These are phyloP conservation scores for Lanistes nyassanus DNA, from an alignment of 1,140 invertebrate genomes.

Conservation along the genomic window DNA sequence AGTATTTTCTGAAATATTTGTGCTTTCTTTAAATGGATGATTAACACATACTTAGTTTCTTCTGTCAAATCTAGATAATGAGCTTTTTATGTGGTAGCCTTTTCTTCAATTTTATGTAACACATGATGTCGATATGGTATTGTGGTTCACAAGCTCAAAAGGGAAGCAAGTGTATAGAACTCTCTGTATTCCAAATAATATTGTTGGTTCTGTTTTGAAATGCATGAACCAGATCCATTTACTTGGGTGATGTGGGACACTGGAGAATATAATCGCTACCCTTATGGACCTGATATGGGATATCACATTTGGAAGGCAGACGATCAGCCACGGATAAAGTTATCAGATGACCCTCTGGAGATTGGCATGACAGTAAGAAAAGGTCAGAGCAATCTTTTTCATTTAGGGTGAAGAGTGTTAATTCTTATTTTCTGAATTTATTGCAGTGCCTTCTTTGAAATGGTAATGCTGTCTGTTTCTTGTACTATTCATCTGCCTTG, in stretches of 20 bases:
- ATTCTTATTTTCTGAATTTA: too few species aligned
- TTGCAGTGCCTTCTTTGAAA: too few species aligned
- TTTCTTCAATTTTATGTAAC: too few species aligned
- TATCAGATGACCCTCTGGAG: not conserved
- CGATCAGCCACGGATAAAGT: not conserved
- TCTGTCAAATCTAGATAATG: too few species aligned
- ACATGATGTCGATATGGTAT: not conserved
- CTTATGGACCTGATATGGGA: slow-evolving; percentile 15
- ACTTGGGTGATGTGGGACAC: slow-evolving; percentile 20
- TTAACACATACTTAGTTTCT: too few species aligned
- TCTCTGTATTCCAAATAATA: not conserved
- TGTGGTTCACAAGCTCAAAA: not conserved
- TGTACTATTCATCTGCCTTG: too few species aligned
- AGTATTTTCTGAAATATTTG: too few species aligned
- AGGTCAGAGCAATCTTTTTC: not conserved
- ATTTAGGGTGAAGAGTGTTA: too few species aligned
- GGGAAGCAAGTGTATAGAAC: not conserved
- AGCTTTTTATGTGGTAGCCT: too few species aligned
- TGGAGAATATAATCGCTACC: slow-evolving; percentile 16
- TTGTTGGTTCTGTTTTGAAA: not conserved
- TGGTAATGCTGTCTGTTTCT: too few species aligned
- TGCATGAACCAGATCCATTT: slow-evolving; percentile 3
- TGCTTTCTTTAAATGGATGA: too few species aligned
- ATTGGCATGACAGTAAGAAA: slow-evolving; percentile 16
- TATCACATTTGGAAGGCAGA: slow-evolving; percentile 8